Conservation (phyloP, 2,888 invertebrate genomes). For the Acanthopleura granulata region DNA sequence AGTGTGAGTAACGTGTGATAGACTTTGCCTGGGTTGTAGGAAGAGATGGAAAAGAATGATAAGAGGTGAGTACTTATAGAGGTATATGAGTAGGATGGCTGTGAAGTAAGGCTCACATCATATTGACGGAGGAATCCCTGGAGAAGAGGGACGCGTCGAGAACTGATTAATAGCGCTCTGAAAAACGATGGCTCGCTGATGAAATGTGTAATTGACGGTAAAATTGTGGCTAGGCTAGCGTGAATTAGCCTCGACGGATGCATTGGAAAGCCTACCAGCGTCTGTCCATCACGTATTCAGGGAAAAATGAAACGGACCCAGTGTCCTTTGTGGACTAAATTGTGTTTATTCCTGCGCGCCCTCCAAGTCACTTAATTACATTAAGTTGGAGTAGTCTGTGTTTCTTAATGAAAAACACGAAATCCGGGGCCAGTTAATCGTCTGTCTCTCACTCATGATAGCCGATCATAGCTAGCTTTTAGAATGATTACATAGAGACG, state of each 20-base stretch:
- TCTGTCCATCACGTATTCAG: constrained; percentile 18
- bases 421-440: constrained; percentile 19
- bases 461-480: constrained; percentile 20
- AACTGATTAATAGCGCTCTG: constrained; percentile 11
- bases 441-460: constrained; percentile 11
- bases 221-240: constrained; percentile 18
- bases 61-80: too few species aligned
- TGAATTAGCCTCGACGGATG: constrained; percentile 15
- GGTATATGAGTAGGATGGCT: too few species aligned
- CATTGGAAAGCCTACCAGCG: constrained; percentile 10
- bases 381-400: constrained; percentile 20
- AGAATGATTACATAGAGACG: constrained; percentile 20
- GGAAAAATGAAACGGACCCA: constrained; percentile 16
- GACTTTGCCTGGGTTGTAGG: too few species aligned
- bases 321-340: constrained; percentile 1
- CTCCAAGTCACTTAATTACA: constrained; percentile 20
- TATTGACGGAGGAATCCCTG: background rate
- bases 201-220: constrained; percentile 20
- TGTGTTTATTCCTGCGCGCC: constrained; percentile 20
- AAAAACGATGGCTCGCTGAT: constrained; percentile 20
- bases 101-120: background rate
- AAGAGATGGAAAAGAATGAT: too few species aligned
- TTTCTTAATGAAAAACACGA: constrained; percentile 20
- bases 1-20: too few species aligned
- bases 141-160: background rate